Base-by-base conservation (phyloP, 2,888 invertebrate species). In the Empis stercorea region DNA sequence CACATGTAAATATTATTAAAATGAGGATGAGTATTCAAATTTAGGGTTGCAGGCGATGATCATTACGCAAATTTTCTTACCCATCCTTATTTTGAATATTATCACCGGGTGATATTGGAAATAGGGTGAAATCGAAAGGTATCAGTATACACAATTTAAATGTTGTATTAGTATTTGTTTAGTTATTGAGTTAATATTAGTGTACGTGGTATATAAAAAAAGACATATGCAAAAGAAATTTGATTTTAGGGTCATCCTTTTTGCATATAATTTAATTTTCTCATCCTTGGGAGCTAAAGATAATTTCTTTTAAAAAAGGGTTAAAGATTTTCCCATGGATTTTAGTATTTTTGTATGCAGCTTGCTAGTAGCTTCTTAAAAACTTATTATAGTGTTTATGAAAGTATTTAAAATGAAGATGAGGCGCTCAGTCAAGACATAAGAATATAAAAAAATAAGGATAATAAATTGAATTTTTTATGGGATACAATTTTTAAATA, bases 261-360 rank as follows among this genome's bases (percentile, higher is more conserved):
- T 52, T 52, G 52, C 52, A 40, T 40, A 53, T 53, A 53, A n/a
- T 53, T 54, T 54, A 53, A 54, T 54, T 54, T 51, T 48, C 51
- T 54, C 52, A 50, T 51, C 52, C 45, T 48, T 46, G 43, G 41
- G 11, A 17, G 27, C 7, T 15, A 43, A 34, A 42, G n/a, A 10
- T 27, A 30, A 30, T 38, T 30, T 38, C 20, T 4, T 27, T n/a
- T n/a, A n/a, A 23, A 16, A 43, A 43, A 48, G 52, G 52, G 52
- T 52, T 48, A 30, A 45, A 50, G 47, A 52, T 52, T 52, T 52
- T 52, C 52, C 52, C 52, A 52, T 49, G 50, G 48, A 48, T 48
- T 51, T 48, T 42, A 47, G 23, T 6, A 46, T 43, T 40, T 43
- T 43, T n/a, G n/a, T 37, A 40, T 44, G 23, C 23, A 27, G 23